These are phyloP conservation scores for Myripristis jacobus DNA, from an alignment of 2,797 vertebrate species.

Conservation along the genomic window DNA sequence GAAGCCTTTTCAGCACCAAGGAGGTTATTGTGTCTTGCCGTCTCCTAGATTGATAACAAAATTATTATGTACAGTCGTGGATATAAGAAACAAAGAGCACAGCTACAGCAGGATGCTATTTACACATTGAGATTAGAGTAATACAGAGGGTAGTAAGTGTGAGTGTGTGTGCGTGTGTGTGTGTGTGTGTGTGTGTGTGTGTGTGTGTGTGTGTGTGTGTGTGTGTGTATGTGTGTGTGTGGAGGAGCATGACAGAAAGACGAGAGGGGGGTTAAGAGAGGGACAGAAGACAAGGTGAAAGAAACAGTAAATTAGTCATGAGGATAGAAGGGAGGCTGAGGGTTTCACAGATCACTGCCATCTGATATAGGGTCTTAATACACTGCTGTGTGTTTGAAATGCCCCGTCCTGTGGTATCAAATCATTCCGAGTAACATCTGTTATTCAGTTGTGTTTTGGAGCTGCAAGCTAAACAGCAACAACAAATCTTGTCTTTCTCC, in stretches of 20 bases:
- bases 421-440: not conserved
- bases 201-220: too few species aligned
- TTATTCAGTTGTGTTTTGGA: not conserved
- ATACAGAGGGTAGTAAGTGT: too few species aligned
- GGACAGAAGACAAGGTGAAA: not conserved
- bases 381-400: not conserved
- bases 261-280: not conserved
- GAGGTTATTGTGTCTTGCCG: slow-evolving; percentile 22
- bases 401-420: not conserved
- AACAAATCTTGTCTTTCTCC: too few species aligned
- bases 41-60: slow-evolving; percentile 27
- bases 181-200: too few species aligned
- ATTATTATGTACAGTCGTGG: slow-evolving; percentile 14
- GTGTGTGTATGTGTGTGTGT: too few species aligned
- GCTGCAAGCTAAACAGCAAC: too few species aligned
- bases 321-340: not conserved
- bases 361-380: not conserved
- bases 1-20: slow-evolving; percentile 19
- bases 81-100: slow-evolving; percentile 21
- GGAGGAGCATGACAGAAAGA: not conserved
- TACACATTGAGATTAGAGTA: slow-evolving; percentile 15
- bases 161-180: too few species aligned
- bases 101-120: slow-evolving; percentile 14
- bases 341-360: not conserved
- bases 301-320: slow-evolving; percentile 3